phyloP scores from a whole-genome alignment of 2,888 invertebrate species.

The Exocentrus adspersus region DNA sequence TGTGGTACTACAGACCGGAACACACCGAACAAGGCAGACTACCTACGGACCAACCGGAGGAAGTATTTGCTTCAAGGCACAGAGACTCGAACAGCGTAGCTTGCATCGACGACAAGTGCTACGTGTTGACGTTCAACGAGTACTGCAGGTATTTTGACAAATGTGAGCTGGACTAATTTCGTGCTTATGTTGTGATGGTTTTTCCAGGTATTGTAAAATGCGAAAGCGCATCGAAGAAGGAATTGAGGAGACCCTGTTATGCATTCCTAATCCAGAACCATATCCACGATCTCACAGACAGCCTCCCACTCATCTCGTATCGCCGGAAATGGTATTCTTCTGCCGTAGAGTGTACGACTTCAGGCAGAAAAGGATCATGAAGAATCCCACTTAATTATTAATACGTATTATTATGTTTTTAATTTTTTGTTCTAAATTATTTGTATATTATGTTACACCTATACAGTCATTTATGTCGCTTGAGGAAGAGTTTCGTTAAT shows the following conservation, averaged over 20 bases:
- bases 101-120: conserved; percentile 97
- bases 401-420: conserved; percentile 36
- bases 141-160: conserved; percentile 84
- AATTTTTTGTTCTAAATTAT: conserved; percentile 27
- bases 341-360: conserved; percentile 96
- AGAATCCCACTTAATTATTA: conserved; percentile 63
- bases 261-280: conserved; percentile 78
- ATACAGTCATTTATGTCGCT: conserved; percentile 25
- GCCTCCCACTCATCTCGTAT: conserved; percentile 73
- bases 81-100: conserved; percentile 96
- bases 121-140: conserved; percentile 94
- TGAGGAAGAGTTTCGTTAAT: conserved; percentile 29
- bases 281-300: conserved; percentile 69
- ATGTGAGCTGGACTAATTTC: too few species aligned
- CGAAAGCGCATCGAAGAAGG: conserved; percentile 83
- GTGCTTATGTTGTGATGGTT: too few species aligned
- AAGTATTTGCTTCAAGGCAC: conserved; percentile 96
- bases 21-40: conserved; percentile 92
- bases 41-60: conserved; percentile 83
- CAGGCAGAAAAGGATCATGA: conserved; percentile 80
- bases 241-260: conserved; percentile 73
- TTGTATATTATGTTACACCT: conserved; percentile 27
- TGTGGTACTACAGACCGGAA: conserved; percentile 98
- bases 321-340: conserved; percentile 90
- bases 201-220: conserved; percentile 83